phyloP scores from a whole-genome alignment of 53 echinoderm and acorn worm genomes.

The Echinometra lucunter region DNA sequence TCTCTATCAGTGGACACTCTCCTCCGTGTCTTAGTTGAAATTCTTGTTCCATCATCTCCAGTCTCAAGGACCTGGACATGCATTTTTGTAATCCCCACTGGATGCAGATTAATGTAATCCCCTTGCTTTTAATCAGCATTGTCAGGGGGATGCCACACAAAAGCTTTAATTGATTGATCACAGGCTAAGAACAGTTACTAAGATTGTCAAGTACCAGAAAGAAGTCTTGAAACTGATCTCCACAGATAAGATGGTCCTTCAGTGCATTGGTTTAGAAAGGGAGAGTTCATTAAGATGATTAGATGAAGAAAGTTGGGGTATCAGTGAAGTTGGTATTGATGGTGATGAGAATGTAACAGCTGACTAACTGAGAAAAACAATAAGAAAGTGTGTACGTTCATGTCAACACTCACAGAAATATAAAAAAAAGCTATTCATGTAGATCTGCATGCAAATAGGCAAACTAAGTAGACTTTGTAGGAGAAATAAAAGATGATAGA shows the following conservation, averaged over 20 bases:
- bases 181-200: neutral
- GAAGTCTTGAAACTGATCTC: conserved; percentile 3
- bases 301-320: neutral
- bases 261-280: neutral
- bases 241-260: neutral
- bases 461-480: too few relatives aligned
- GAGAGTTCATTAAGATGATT: conserved; percentile 20
- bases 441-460: neutral
- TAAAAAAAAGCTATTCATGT: neutral
- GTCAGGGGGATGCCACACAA: conserved; percentile 24
- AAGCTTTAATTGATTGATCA: neutral
- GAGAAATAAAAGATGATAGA: too few relatives aligned
- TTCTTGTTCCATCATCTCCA: neutral
- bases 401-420: neutral
- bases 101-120: conserved; percentile 24
- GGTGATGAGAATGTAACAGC: conserved; percentile 1
- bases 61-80: neutral
- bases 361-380: too few relatives aligned
- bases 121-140: neutral
- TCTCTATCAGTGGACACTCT: neutral
- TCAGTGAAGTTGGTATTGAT: neutral
- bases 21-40: neutral
- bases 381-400: neutral
- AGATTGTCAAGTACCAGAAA: neutral
- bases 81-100: neutral